Evolutionary conservation across 2,888 invertebrate species (phyloP).

Genomic region (Elegia similella): DNA sequence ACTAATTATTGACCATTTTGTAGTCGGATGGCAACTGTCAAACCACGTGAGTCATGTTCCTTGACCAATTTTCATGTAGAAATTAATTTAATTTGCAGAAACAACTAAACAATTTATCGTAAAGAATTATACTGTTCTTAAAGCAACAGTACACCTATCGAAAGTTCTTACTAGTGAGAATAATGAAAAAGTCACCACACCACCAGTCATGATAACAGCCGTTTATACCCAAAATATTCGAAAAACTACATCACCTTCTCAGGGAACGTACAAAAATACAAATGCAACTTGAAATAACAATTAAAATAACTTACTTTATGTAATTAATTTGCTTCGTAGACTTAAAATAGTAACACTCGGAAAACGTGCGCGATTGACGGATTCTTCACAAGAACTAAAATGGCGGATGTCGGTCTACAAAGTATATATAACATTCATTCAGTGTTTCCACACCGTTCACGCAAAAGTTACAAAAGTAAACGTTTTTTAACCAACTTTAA

Average conservation of each 20-base stretch:
- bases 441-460: slow-evolving; percentile 1
- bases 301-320: slow-evolving; percentile 58
- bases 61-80: neutral
- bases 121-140: too few species aligned
- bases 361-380: slow-evolving; percentile 77
- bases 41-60: slow-evolving; percentile 12
- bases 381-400: slow-evolving; percentile 70
- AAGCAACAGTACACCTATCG: too few species aligned
- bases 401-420: slow-evolving; percentile 44
- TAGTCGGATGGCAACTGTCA: neutral
- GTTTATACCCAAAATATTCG: too few species aligned
- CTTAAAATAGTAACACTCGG: slow-evolving; percentile 65
- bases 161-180: too few species aligned
- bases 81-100: too few species aligned
- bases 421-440: slow-evolving; percentile 40
- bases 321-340: slow-evolving; percentile 43
- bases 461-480: slow-evolving; percentile 3
- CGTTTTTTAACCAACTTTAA: neutral
- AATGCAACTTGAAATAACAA: neutral
- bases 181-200: too few species aligned
- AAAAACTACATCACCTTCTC: too few species aligned
- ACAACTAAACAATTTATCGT: too few species aligned
- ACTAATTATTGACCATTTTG: neutral
- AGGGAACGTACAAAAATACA: neutral
- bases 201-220: neutral